phyloP scores from a whole-genome alignment of 2,888 invertebrate genomes.

The Thymelicus lineola region DNA sequence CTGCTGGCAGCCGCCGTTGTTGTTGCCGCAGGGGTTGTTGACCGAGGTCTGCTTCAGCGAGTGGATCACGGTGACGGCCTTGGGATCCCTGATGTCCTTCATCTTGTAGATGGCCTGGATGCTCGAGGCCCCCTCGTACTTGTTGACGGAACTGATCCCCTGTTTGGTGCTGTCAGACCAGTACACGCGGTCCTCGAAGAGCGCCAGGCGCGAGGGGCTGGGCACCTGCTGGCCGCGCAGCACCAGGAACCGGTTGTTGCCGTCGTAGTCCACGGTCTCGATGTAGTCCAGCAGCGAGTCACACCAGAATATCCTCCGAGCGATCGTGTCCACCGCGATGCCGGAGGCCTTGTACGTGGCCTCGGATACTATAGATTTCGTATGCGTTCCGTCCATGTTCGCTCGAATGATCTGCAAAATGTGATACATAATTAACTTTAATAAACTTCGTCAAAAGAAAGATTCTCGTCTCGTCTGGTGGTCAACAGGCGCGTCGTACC shows the following conservation, averaged over 20 bases:
- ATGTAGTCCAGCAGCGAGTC: conserved; percentile 98
- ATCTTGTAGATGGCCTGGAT: conserved; percentile 93
- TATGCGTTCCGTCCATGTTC: conserved; percentile 97
- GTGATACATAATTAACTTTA: conserved; percentile 2
- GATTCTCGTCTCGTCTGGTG: too few species aligned
- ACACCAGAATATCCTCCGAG: conserved; percentile 97
- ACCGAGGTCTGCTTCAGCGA: conserved; percentile 90
- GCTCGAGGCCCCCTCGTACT: conserved; percentile 91
- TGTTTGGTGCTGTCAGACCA: conserved; percentile 97
- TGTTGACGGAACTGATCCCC: conserved; percentile 94
- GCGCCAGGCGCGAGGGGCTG: conserved; percentile 91
- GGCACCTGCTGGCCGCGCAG: conserved; percentile 94
- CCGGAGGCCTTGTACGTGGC: conserved; percentile 98
- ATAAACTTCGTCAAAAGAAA: background rate
- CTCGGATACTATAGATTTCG: conserved; percentile 93
- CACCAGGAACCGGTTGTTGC: conserved; percentile 91
- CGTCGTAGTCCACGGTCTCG: conserved; percentile 97
- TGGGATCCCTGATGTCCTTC: conserved; percentile 92
- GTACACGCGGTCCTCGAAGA: conserved; percentile 94
- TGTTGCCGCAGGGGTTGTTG: conserved; percentile 93
- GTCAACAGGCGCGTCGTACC: conserved; percentile 59
- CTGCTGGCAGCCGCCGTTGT: conserved; percentile 96
- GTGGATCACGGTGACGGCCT: conserved; percentile 93
- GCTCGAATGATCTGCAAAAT: conserved; percentile 88
- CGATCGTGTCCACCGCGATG: conserved; percentile 95